Percentiles rank a stretch among this genome's conserved stretches.
Conservation (phyloP, 2,888 invertebrate species). For the Eupithecia exiguata region DNA sequence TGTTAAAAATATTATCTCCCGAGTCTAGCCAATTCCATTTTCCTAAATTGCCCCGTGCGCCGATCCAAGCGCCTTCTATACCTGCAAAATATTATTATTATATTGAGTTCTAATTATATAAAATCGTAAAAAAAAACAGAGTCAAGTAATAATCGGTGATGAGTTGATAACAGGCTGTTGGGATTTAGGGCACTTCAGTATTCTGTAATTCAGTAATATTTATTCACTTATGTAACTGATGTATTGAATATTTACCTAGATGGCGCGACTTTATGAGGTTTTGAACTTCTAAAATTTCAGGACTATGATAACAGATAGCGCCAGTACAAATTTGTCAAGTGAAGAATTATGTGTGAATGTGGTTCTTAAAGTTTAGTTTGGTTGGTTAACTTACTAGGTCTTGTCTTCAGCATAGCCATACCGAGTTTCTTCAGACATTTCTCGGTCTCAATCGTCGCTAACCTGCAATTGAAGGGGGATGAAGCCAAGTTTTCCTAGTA, state of each 20-base stretch:
- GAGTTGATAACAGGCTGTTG: no score
- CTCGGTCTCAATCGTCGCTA: slow-evolving; percentile 76
- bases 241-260: neutral
- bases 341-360: neutral
- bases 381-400: slow-evolving; percentile 69
- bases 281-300: neutral
- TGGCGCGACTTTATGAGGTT: neutral
- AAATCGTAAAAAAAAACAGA: no score
- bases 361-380: neutral
- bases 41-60: slow-evolving; percentile 70
- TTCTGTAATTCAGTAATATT: no score
- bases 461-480: slow-evolving; percentile 50
- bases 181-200: no score
- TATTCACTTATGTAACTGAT: no score
- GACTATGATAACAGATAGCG: neutral
- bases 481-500: neutral
- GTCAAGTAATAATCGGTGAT: no score
- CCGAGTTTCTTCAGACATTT: slow-evolving; percentile 71
- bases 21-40: slow-evolving; percentile 77
- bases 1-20: slow-evolving; percentile 66
- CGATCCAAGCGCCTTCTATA: slow-evolving; percentile 82
- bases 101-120: neutral
- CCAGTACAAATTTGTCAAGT: neutral
- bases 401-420: slow-evolving; percentile 71
- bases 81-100: slow-evolving; percentile 54